A percentile compares a stretch with the other conserved stretches of the same genome.
These are phyloP conservation scores for Antigone vipio DNA, from an alignment of 2,113 vertebrate genomes.

Conservation along the genomic window DNA sequence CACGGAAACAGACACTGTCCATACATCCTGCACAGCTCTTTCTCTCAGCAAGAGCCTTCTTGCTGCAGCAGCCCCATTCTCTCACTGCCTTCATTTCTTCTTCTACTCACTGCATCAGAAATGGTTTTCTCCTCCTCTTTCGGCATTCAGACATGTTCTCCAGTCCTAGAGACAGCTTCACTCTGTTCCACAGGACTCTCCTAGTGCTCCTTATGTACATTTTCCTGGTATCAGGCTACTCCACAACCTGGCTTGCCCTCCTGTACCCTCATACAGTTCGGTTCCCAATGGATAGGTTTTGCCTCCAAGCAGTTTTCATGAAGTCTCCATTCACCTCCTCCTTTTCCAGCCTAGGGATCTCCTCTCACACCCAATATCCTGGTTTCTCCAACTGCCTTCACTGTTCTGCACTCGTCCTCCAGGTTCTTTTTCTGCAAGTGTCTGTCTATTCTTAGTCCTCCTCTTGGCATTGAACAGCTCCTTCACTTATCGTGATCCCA, in stretches of 20 bases:
- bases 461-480: neutral
- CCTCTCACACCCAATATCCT: neutral
- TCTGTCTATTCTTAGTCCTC: neutral
- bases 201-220: fast-evolving
- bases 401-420: neutral
- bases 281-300: neutral
- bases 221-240: neutral
- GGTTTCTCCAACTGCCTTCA: neutral
- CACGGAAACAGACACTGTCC: neutral
- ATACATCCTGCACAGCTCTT: neutral
- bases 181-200: neutral
- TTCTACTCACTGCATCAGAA: neutral
- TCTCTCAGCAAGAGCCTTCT: neutral
- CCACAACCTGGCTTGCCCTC: neutral
- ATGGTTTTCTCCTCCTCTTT: neutral
- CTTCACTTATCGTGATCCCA: neutral
- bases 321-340: neutral
- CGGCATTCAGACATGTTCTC: neutral
- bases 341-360: neutral
- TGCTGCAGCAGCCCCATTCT: neutral
- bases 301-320: neutral
- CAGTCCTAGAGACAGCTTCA: neutral
- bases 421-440: neutral
- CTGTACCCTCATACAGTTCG: neutral
- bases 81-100: neutral